Base-by-base conservation (phyloP, 2,888 invertebrate species). In the Crepidodera aurea region DNA sequence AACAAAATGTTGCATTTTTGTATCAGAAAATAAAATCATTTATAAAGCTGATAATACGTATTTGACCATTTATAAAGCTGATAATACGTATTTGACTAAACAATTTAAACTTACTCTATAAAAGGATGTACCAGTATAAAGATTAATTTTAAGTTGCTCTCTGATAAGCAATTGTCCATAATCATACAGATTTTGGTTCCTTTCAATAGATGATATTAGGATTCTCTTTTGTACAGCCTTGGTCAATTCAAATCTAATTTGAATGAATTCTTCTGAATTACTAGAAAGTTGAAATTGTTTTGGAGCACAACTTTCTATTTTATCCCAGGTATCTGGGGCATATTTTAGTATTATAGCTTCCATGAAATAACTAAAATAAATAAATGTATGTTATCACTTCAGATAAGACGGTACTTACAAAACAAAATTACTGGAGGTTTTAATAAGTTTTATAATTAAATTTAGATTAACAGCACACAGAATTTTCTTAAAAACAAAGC, bases 241-340 rank as follows among this genome's bases (percentile, higher is more conserved):
- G 40, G 16, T 29, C 1, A 60, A 57, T 46, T 69, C 67, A 39
- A 7, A 57, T 16, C 10, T 29, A 8, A 71, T 62, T 22, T 62
- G 53, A 3, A 51, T 51, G n/a, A 53, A 71, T 54, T 71, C 70
- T 25, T 64, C 59, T 2, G 55, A 57, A 15, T 27, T 19, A 8
- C 2, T 18, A 18, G 37, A 10, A 29, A 55, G 1, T 8, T 15
- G 29, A 48, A 54, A 29, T 25, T 27, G 40, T 6, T 10, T 51
- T 7, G 54, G 42, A 12, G 40, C 12, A 15, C 13, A 46, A 2
- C 7, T 8, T 0, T 12, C 16, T 7, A 2, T 32, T 15, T 13
- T 48, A 39, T 83, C 76, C 2, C 75, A 74, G 40, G 62, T 63
- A 1, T 37, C n/a, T 1, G 70, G 71, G 5, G 66, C 61, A 46